These are phyloP conservation scores for Acromyrmex echinatior DNA, from an alignment of 1,140 invertebrate genomes.

Conservation along the genomic window DNA sequence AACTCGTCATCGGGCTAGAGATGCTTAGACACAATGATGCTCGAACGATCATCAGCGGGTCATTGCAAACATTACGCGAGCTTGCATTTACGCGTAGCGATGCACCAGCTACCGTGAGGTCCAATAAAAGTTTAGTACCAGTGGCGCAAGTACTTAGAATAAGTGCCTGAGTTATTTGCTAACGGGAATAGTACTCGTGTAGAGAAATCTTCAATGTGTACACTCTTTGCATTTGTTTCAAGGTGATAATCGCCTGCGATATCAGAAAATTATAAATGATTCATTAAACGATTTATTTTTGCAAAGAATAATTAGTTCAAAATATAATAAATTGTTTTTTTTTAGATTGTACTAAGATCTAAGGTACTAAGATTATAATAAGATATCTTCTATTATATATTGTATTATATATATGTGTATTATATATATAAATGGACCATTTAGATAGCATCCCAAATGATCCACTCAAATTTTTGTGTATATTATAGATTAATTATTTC, in stretches of 20 bases:
- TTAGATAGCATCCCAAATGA: no score
- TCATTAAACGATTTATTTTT: neutral
- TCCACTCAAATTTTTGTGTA: no score
- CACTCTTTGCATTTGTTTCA: neutral
- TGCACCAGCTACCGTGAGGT: slow-evolving; percentile 22
- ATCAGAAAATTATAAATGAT: neutral
- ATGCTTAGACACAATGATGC: slow-evolving; percentile 62
- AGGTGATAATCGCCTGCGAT: neutral
- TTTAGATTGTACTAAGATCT: no score
- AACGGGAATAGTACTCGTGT: slow-evolving; percentile 26
- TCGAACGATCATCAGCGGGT: slow-evolving; percentile 57
- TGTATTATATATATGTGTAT: no score
- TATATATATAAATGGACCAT: no score
- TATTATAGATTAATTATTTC: slow-evolving; percentile 3
- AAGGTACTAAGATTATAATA: no score
- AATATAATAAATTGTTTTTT: neutral
- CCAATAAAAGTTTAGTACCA: slow-evolving; percentile 58
- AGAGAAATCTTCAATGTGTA: slow-evolving; percentile 23
- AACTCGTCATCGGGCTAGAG: slow-evolving; percentile 45
- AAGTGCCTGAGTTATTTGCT: slow-evolving; percentile 30
- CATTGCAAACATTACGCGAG: slow-evolving; percentile 53
- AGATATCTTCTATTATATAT: no score
- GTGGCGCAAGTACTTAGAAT: slow-evolving; percentile 52
- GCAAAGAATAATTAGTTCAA: neutral
- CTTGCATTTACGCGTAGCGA: slow-evolving; percentile 12